phyloP scores from a whole-genome alignment of 2,797 vertebrate genomes.

The Leptatherina wallacei region DNA sequence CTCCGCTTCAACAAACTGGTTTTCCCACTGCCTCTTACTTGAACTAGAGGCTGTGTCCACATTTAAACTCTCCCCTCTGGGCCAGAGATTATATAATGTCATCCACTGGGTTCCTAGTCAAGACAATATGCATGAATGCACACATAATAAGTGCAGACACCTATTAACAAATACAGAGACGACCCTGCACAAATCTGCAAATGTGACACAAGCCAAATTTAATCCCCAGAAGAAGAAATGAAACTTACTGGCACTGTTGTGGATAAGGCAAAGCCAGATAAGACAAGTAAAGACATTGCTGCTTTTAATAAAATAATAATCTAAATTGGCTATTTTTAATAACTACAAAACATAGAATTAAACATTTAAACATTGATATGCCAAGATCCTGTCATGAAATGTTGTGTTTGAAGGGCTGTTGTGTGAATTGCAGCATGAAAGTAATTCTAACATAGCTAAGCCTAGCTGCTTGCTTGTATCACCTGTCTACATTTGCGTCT shows the following conservation, averaged over 20 bases:
- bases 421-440: slow-evolving; percentile 5
- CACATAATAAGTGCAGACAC: neutral
- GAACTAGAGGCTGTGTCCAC: slow-evolving; percentile 53
- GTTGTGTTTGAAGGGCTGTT: neutral
- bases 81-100: slow-evolving; percentile 63
- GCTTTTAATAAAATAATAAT: slow-evolving; percentile 5
- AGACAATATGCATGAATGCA: slow-evolving; percentile 33
- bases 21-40: slow-evolving; percentile 48
- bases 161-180: slow-evolving; percentile 2
- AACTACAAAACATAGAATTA: neutral
- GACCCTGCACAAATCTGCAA: slow-evolving; percentile 9
- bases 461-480: neutral
- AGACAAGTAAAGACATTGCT: slow-evolving; percentile 1
- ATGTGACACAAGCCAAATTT: neutral
- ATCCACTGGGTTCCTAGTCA: slow-evolving; percentile 27
- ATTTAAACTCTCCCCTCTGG: slow-evolving; percentile 61
- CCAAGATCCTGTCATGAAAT: neutral
- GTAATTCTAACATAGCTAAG: neutral
- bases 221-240: slow-evolving; percentile 4
- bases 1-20: slow-evolving; percentile 50
- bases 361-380: neutral
- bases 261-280: neutral
- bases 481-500: slow-evolving; percentile 19
- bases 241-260: neutral
- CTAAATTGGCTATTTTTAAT: neutral